Percentiles rank a stretch among this genome's conserved stretches.
These are phyloP conservation scores for Phocides pigmalion DNA, from an alignment of 1,140 invertebrate species.

Conservation along the genomic window DNA sequence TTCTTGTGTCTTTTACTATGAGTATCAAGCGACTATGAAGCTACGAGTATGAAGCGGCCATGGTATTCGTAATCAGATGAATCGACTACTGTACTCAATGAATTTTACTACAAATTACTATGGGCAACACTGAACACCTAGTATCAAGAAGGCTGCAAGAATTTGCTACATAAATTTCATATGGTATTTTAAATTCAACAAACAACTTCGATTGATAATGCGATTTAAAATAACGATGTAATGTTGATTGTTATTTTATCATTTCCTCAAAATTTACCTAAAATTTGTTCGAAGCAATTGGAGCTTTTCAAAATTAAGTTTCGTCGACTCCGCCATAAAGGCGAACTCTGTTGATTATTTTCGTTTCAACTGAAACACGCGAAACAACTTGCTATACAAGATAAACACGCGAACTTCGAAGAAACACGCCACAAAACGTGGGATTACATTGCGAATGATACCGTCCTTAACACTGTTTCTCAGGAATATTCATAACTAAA, in stretches of 20 bases:
- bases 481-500: conserved; percentile 52
- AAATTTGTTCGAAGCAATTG: conserved; percentile 38
- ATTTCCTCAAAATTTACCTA: background rate
- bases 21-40: too few relatives aligned
- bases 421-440: conserved; percentile 64
- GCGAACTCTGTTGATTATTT: conserved; percentile 70
- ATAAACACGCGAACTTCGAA: conserved; percentile 77
- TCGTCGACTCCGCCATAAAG: conserved; percentile 52
- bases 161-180: too few relatives aligned
- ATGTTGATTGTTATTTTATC: conserved; percentile 10
- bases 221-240: background rate
- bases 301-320: conserved; percentile 52
- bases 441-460: conserved; percentile 67
- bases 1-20: too few relatives aligned
- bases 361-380: conserved; percentile 68
- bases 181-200: too few relatives aligned
- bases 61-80: too few relatives aligned
- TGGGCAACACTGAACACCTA: too few relatives aligned
- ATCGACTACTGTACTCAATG: too few relatives aligned
- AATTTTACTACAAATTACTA: too few relatives aligned
- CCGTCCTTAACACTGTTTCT: conserved; percentile 51
- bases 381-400: conserved; percentile 70
- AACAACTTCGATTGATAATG: background rate
- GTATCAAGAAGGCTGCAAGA: too few relatives aligned
- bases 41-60: too few relatives aligned